Evolutionary conservation across 2,888 invertebrate genomes (phyloP).

Genomic region (Hedychridium roseum): DNA sequence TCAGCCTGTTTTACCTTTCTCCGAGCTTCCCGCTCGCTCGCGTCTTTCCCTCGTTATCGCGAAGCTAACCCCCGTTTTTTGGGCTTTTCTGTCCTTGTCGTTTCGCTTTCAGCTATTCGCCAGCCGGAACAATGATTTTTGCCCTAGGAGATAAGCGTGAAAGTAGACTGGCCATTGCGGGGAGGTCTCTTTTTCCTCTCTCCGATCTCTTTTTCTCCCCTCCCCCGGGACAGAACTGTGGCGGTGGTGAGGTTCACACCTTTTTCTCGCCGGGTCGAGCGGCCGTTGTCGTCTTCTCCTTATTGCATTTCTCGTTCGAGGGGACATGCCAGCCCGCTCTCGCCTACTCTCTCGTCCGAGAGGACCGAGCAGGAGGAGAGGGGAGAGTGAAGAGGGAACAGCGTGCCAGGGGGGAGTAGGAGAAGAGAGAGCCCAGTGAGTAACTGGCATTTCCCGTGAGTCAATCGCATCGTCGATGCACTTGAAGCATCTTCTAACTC

Average conservation of each 20-base stretch:
- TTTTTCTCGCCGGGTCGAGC: constrained; percentile 12
- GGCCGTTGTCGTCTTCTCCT: constrained; percentile 29
- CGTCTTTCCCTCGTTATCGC: constrained; percentile 5
- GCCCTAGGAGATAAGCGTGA: too few species aligned
- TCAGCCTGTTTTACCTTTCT: constrained; percentile 11
- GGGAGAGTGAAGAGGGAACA: neutral
- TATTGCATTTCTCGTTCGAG: constrained; percentile 40
- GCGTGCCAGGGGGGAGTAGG: neutral
- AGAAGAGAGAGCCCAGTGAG: neutral
- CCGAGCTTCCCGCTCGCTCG: constrained; percentile 5
- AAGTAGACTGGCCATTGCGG: too few species aligned
- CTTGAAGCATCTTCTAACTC: neutral
- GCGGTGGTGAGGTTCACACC: constrained; percentile 18
- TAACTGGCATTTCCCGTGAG: constrained; percentile 35
- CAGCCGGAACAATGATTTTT: too few species aligned
- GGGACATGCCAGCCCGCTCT: constrained; percentile 32
- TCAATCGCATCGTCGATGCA: constrained; percentile 20
- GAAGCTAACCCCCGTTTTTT: neutral
- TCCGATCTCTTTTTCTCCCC: constrained; percentile 17
- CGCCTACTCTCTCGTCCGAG: constrained; percentile 27
- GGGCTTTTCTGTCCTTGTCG: neutral
- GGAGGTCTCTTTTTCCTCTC: neutral
- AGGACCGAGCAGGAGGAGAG: constrained; percentile 19
- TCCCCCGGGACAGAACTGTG: constrained; percentile 21
- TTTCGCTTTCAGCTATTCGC: neutral